A percentile compares a stretch with the other conserved stretches of the same genome.
phyloP scores from a whole-genome alignment of 2,888 invertebrate genomes.

The Phania funesta region DNA sequence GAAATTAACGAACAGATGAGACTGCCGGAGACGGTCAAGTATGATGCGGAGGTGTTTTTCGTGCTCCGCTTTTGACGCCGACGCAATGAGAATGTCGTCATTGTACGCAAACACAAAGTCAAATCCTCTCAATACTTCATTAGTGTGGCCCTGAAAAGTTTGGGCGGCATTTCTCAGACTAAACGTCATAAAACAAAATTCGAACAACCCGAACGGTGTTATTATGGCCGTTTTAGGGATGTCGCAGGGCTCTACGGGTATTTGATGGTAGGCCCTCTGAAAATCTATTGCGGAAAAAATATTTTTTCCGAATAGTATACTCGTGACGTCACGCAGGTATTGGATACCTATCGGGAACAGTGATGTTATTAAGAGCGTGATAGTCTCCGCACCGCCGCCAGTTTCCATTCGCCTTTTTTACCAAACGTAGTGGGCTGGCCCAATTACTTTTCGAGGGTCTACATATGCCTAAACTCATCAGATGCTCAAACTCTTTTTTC shows the following conservation, averaged over 20 bases:
- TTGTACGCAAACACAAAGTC: conserved; percentile 68
- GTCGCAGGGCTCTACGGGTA: conserved; percentile 65
- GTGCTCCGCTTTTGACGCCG: too few relatives aligned
- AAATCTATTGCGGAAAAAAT: conserved; percentile 67
- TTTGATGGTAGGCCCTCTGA: conserved; percentile 72
- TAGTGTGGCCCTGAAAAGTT: conserved; percentile 71
- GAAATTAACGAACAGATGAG: too few relatives aligned
- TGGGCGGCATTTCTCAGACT: conserved; percentile 69
- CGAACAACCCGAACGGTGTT: conserved; percentile 76
- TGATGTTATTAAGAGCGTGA: conserved; percentile 19
- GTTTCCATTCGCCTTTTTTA: conserved; percentile 31
- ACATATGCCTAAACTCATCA: conserved; percentile 55
- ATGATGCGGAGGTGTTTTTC: too few relatives aligned
- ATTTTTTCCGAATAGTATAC: conserved; percentile 8
- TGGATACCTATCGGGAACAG: conserved; percentile 30
- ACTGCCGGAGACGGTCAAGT: too few relatives aligned
- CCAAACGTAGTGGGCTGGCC: conserved; percentile 51
- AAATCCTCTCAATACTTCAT: conserved; percentile 70
- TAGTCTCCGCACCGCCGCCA: conserved; percentile 52
- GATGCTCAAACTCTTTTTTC: conserved; percentile 54
- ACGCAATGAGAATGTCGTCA: too few relatives aligned
- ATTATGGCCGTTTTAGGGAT: conserved; percentile 71
- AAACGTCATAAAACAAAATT: conserved; percentile 74
- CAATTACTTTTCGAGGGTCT: conserved; percentile 58
- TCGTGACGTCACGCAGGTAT: conserved; percentile 40